Evolutionary conservation across 2,113 vertebrate species (phyloP), one percentile per base, ranked within the genome.

Genomic region (Empidonax alnorum): DNA sequence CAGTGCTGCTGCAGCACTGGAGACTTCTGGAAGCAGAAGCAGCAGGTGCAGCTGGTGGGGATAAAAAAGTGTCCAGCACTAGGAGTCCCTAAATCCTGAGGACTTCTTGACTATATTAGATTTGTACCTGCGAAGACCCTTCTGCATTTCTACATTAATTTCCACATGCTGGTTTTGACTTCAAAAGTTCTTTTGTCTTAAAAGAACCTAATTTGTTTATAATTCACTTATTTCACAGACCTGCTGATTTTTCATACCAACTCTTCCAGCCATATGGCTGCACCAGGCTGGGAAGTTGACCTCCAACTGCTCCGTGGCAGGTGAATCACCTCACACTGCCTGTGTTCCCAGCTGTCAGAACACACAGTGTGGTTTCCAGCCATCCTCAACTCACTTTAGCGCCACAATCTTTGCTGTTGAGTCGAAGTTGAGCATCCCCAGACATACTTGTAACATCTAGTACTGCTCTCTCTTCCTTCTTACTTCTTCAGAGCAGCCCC

Each of bases 231-330:
- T 56, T 74, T 69, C 3, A 56, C 0, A 13, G 28, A 23, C n/a
- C 24, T 41, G 77, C 11, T 19, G 9, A 0, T 23, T 61, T 66
- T 58, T 53, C 75, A 76, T 5, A 6, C 39, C 0, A 0, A 28
- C 39, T 35, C 30, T 31, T 61, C 28, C 6, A 37, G 72, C 28
- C 3, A 1, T 3, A 12, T 15, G 3, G 14, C 7, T 35, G n/a
- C 47, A 65, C 0, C 5, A 41, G 41, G 44, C 65, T 81, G 59
- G 9, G 41, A 37, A 30, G 66, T 5, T 50, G 6, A 28, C n/a
- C 50, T 14, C 1, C 1, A 23, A 4, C 20, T 24, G 4, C 49
- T n/a, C 22, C 6, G 25, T 42, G 62, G 44, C 67, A 13, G 35
- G 16, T 31, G 44, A 35, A 30, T 8, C 79, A 19, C 33, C 35